A percentile compares a stretch with the other conserved stretches of the same genome.
These are phyloP conservation scores for Bubo blakistoni DNA, from an alignment of 2,113 vertebrate genomes.

Conservation along the genomic window DNA sequence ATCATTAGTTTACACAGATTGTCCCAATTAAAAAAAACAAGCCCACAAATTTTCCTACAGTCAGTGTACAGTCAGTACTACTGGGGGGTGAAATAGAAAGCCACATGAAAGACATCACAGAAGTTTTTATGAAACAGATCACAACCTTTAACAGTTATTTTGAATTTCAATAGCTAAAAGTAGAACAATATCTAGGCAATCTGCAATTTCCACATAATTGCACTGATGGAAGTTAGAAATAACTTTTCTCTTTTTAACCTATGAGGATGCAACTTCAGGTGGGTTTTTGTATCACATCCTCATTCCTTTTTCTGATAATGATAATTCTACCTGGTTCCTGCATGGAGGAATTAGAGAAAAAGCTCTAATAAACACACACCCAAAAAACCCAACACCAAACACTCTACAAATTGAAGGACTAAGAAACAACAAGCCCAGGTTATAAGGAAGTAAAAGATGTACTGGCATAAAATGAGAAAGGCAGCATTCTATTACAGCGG, in stretches of 20 bases:
- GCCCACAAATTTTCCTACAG: no score
- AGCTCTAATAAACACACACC: neutral
- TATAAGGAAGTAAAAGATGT: neutral
- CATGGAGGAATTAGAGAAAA: neutral
- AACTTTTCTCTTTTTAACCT: neutral
- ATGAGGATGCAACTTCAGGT: neutral
- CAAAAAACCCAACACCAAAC: neutral
- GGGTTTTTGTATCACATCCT: neutral
- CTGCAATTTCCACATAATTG: neutral
- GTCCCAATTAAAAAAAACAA: neutral
- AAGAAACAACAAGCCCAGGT: neutral
- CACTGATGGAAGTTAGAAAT: neutral
- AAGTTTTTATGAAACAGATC: neutral
- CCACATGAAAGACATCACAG: no score
- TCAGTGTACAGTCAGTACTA: neutral
- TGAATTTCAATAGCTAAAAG: neutral
- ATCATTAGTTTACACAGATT: neutral
- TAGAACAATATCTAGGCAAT: neutral
- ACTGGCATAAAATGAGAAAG: neutral
- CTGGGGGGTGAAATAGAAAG: neutral
- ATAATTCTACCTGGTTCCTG: neutral
- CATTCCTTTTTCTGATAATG: neutral
- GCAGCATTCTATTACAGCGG: neutral
- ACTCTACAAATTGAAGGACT: neutral
- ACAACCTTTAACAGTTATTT: neutral